Evolutionary conservation across 2,797 vertebrate species (phyloP).

Genomic region (Tragopan temminckii): DNA sequence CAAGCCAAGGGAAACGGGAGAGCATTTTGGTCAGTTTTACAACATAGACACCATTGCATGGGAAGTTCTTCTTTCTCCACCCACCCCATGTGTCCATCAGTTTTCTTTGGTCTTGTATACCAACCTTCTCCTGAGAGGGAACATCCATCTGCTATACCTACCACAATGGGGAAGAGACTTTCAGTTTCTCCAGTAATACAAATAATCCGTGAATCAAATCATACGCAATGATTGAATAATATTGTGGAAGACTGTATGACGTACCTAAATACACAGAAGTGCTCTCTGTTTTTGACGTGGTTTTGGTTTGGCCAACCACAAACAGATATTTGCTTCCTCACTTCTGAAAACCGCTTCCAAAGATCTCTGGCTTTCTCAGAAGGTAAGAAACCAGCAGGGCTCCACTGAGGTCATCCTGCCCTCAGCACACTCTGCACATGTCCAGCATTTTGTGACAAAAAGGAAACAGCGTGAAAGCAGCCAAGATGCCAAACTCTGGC

Average conservation of each 20-base stretch:
- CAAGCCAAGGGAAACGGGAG: background rate
- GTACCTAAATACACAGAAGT: background rate
- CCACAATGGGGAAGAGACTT: background rate
- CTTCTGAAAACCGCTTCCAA: background rate
- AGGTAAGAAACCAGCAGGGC: background rate
- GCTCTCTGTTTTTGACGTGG: background rate
- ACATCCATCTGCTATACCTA: background rate
- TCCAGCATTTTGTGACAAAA: slow-evolving; percentile 21
- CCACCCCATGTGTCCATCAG: background rate
- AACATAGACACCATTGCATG: background rate
- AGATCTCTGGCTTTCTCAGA: background rate
- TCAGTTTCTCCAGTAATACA: background rate
- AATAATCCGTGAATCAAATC: slow-evolving; percentile 43
- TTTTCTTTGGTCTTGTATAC: background rate
- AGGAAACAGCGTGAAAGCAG: slow-evolving; percentile 15
- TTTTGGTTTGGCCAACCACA: slow-evolving; percentile 36
- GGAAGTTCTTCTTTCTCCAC: background rate
- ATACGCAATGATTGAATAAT: background rate
- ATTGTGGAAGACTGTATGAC: background rate
- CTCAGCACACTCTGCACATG: background rate
- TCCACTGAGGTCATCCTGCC: background rate
- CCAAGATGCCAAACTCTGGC: background rate
- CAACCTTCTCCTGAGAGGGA: background rate
- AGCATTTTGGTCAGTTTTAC: background rate
- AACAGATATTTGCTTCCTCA: slow-evolving; percentile 42